Evolutionary conservation across 2,797 vertebrate species (phyloP).

Genomic region (Steatocranus sp.): DNA sequence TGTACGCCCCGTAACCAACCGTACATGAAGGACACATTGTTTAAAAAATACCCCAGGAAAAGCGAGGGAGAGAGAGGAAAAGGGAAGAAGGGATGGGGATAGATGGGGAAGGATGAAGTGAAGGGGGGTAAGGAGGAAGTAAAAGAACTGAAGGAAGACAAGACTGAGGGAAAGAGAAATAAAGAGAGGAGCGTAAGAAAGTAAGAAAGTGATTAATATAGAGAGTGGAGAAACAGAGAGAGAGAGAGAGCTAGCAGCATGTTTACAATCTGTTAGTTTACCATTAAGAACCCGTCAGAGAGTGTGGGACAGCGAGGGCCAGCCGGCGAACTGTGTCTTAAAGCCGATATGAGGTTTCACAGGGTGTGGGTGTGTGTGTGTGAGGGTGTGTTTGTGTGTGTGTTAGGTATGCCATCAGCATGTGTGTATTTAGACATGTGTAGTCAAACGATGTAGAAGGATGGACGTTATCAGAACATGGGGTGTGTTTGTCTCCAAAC

Average conservation of each 20-base stretch:
- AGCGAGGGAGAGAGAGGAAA: constrained; percentile 71
- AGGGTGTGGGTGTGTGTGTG: not conserved
- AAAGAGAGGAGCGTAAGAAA: not conserved
- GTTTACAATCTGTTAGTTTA: constrained; percentile 97
- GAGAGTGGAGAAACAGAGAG: constrained; percentile 10
- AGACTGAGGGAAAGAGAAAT: not conserved
- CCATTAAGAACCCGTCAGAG: constrained; percentile 93
- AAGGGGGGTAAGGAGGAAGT: constrained; percentile 79
- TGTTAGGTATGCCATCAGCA: not conserved
- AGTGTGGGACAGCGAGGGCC: constrained; percentile 83
- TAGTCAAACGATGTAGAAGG: not conserved
- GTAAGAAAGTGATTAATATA: constrained; percentile 33
- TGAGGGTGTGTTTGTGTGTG: not conserved
- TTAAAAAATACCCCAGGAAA: constrained; percentile 92
- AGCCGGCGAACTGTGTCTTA: constrained; percentile 53
- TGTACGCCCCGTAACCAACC: constrained; percentile 99
- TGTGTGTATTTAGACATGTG: constrained; percentile 9
- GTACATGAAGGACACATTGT: constrained; percentile 99
- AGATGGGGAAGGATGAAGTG: constrained; percentile 80
- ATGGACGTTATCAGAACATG: constrained; percentile 2
- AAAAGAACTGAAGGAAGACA: constrained; percentile 17
- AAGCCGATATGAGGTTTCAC: constrained; percentile 39
- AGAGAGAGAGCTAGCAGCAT: constrained; percentile 76
- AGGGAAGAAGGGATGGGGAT: constrained; percentile 70
- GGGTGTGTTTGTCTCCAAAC: not conserved